Evolutionary conservation across 2,888 invertebrate genomes (phyloP), one percentile per base, ranked within the genome.

Genomic region (Cartodere bifasciata): DNA sequence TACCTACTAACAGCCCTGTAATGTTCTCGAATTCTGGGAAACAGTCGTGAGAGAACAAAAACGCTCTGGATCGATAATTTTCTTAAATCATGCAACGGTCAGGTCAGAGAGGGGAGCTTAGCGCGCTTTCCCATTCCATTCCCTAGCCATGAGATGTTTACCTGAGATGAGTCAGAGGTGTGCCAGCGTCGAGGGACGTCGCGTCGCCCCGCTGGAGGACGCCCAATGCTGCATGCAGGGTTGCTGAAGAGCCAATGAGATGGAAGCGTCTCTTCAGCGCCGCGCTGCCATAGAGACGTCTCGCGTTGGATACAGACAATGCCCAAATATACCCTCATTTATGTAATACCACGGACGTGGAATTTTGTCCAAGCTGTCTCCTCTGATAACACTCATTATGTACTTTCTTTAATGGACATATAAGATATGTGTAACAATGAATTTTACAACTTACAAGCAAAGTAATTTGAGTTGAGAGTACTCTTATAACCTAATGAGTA

Each of bases 71-170:
- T 52, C 51, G 48, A 52, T 52, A 49, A 41, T 46, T 41, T 42
- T 51, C 51, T 49, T 45, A 49, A 49, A 67, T 67, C 66, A 67
- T 67, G 67, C 64, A 67, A 44, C 41, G 32, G 38, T 36, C 32
- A 28, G 35, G 42, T 10, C 7, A 30, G 20, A 30, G 22, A 23
- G 7, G n/a, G 13, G 13, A n/a, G n/a, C n/a, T n/a, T n/a, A n/a
- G n/a, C n/a, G n/a, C n/a, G n/a, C n/a, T n/a, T n/a, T n/a, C n/a
- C n/a, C n/a, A n/a, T n/a, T n/a, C 22, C 64, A 64, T 62, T 57
- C 67, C 67, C 67, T 67, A 67, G 65, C 66, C 27, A 29, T 37
- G 35, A 35, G 32, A 38, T 66, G 67, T 67, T 65, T 47, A 49
- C 52, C 49, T 47, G 52, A 52, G 54, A 52, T 53, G 53, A 51